Evolutionary conservation across 2,113 vertebrate species (phyloP).

Genomic region (Bubo bubo): DNA sequence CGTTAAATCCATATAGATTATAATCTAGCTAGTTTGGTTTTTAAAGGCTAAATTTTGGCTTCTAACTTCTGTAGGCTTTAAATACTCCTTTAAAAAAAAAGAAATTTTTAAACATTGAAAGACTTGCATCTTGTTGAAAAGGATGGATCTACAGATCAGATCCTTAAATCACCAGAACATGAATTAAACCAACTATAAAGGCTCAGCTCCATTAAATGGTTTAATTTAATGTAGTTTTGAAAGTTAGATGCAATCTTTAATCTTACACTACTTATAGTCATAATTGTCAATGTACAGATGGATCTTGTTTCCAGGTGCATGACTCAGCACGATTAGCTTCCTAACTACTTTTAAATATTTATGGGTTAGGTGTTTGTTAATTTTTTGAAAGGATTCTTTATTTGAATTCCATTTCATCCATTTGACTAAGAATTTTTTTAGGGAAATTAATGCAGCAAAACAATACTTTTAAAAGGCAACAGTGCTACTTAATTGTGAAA

Average conservation of each 20-base stretch:
- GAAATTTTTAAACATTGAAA: neutral
- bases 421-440: neutral
- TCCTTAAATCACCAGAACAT: neutral
- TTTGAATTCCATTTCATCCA: neutral
- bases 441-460: neutral
- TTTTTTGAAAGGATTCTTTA: neutral
- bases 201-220: neutral
- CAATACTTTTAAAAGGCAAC: neutral
- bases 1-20: neutral
- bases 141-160: neutral
- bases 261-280: neutral
- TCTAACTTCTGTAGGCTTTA: neutral
- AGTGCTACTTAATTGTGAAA: neutral
- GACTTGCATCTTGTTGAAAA: neutral
- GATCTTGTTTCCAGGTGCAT: neutral
- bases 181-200: neutral
- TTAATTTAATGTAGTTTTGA: neutral
- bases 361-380: neutral
- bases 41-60: neutral
- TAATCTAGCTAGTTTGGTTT: neutral
- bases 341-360: neutral
- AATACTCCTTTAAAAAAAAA: neutral
- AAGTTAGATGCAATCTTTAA: neutral
- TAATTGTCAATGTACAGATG: neutral
- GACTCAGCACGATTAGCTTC: neutral